Base-by-base conservation (phyloP, 2,888 invertebrate species). In the Erebia aethiops region DNA sequence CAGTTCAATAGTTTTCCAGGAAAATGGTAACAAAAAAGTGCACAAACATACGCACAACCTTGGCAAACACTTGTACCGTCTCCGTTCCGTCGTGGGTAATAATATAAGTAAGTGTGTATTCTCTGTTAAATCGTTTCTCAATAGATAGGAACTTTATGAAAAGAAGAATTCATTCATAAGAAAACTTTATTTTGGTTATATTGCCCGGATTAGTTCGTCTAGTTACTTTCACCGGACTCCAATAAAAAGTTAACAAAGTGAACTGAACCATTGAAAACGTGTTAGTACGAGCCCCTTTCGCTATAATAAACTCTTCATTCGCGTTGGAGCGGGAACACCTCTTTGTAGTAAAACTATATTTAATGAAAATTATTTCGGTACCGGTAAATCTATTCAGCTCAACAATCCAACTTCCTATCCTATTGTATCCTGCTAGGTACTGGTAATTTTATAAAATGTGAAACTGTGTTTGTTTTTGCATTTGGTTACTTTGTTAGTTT, bases 271-370 rank as follows among this genome's bases (percentile, higher is more conserved):
- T 46, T 62, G 18, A 21, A 62, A 62, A 10, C 62, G 18, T 46
- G 21, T 62, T 62, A 21, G 46, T 62, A 14, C 62, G 46, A 46
- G 13, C 46, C 8, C 49, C 21, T 62, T 49, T 21, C 49, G 46
- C 14, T 7, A 62, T 49, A 62, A 21, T 49, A 62, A 49, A 21
- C 21, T 21, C 26, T 49, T 62, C 49, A 62, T 49, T 62, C 18
- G 62, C 49, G 14, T 49, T 49, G 46, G 14, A 49, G 49, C 62
- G 62, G 21, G 18, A 62, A 62, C 62, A 49, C 49, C 62, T 62
- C 49, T 62, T 62, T 62, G 62, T 21, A 49, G 62, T 62, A 9
- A 26, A 49, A 46, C 49, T 62, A 49, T 62, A 46, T 61, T 61
- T 61, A 61, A 61, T 61, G 61, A 61, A 61, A 61, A 61, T 62